Base-by-base conservation (phyloP, 2,797 vertebrate genomes). In the Sitta carolinensis region DNA sequence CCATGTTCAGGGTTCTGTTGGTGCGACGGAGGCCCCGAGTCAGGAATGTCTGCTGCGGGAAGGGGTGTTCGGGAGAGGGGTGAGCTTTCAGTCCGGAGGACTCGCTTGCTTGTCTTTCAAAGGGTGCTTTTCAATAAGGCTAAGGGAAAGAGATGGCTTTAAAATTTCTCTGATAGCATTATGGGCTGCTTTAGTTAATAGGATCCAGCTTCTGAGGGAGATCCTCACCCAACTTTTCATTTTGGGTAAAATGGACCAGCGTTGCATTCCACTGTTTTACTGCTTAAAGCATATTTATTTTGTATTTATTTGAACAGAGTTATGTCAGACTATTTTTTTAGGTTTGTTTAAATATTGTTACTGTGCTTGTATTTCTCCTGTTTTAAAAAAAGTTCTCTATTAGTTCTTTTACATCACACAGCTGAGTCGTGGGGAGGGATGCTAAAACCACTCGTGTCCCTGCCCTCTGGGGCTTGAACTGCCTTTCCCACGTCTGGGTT, bases 301-400 rank as follows among this genome's bases (percentile, higher is more conserved):
- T 95, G 76, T 98, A 98, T 98, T 98, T 98, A 98, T 98, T 98
- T 98, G 97, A 98, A 98, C 96, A 97, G 97, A 98, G 96, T 97
- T 97, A 96, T 91, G 96, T 97, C 84, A 42, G 97, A 97, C 96
- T 98, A 98, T 98, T 98, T 98, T 98, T 98, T 98, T 98, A 98
- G 98, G 98, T 95, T 94, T 97, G 96, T 98, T 98, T 97, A 97
- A 97, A 95, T 96, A 97, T 97, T 97, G 96, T 96, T 98, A 97
- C 95, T 97, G 87, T 98, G 97, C 96, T 97, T 96, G 80, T 97
- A 92, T 95, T 96, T 95, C 97, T 97, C 84, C 91, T 97, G 95
- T 97, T 97, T 84, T 95, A 67, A 87, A 81, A 81, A 36, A 95
- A 82, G 73, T 95, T 96, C 59, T 93, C 61, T 98, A 82, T 96